These are phyloP conservation scores for Microhierax caerulescens DNA, from an alignment of 2,797 vertebrate genomes.

Conservation along the genomic window DNA sequence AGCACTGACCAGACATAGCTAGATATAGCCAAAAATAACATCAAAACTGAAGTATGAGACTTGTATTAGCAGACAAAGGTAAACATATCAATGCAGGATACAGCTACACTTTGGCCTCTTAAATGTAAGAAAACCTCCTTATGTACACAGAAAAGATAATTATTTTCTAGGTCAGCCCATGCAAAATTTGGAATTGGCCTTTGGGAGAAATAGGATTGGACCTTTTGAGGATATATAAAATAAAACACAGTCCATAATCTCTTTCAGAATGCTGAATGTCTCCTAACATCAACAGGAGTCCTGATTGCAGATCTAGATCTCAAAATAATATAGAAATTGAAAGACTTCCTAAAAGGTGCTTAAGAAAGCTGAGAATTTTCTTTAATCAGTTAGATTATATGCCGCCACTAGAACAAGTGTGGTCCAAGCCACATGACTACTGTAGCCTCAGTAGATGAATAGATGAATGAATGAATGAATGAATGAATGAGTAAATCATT, in stretches of 20 bases:
- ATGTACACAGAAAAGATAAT: neutral
- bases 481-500: constrained; percentile 60
- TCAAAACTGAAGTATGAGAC: neutral
- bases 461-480: neutral
- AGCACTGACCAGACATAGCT: neutral
- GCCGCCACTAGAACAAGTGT: neutral
- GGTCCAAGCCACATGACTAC: constrained; percentile 2
- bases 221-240: neutral
- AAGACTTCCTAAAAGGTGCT: neutral
- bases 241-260: neutral
- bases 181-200: neutral
- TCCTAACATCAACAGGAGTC: neutral
- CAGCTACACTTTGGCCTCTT: neutral
- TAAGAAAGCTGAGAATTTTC: neutral
- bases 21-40: neutral
- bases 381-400: neutral
- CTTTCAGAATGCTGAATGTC: neutral
- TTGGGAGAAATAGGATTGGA: neutral
- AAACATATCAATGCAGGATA: neutral
- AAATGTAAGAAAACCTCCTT: neutral
- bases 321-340: neutral
- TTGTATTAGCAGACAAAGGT: neutral
- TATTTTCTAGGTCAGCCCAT: neutral
- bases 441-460: neutral
- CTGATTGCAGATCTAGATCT: neutral